Evolutionary conservation across 53 echinoderm and acorn worm species (phyloP).

Genomic region (Paelopatides confundens): DNA sequence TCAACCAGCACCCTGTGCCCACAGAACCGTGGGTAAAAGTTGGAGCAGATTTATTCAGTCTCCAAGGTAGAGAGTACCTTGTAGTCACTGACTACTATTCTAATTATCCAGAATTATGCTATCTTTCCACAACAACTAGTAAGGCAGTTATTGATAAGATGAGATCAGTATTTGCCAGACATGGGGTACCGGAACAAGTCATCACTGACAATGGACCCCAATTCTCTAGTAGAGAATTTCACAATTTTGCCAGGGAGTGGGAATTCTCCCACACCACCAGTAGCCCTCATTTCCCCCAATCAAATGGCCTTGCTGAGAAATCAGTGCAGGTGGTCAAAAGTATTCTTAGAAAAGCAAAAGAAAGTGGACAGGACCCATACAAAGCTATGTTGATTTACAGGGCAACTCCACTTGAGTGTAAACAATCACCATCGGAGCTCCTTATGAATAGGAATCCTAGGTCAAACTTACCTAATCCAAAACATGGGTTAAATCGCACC

Average conservation of each 20-base stretch:
- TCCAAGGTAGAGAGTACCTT: neutral
- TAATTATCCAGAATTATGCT: conserved; percentile 5
- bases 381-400: conserved; percentile 27
- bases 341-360: neutral
- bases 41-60: neutral
- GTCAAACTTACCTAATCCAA: neutral
- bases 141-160: conserved; percentile 42
- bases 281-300: conserved; percentile 45
- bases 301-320: conserved; percentile 46
- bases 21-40: neutral
- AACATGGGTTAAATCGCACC: too few species aligned
- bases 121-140: conserved; percentile 1
- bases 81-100: neutral
- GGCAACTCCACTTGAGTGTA: conserved; percentile 17
- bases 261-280: conserved; percentile 38
- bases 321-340: conserved; percentile 45
- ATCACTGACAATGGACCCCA: conserved; percentile 57
- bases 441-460: neutral
- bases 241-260: conserved; percentile 14
- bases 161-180: conserved; percentile 55
- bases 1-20: neutral
- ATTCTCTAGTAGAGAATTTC: conserved; percentile 41
- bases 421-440: neutral
- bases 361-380: conserved; percentile 43
- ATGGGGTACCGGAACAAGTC: conserved; percentile 40